Base-by-base conservation (phyloP, 2,113 vertebrate species). In the Labrus mixtus region DNA sequence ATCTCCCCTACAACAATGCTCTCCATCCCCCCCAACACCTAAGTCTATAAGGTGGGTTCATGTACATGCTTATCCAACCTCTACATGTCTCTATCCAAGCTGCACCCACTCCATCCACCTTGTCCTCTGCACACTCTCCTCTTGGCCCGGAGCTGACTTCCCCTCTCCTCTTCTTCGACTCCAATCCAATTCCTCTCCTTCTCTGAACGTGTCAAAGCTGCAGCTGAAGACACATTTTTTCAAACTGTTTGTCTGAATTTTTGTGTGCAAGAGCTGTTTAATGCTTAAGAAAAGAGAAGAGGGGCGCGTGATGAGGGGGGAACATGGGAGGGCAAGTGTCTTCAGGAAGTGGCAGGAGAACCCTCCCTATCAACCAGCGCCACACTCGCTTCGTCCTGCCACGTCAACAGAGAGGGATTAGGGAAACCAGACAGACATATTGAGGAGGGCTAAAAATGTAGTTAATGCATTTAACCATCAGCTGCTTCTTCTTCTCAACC, bases 351-450 rank as follows among this genome's bases (percentile, higher is more conserved):
- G 66, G 76, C 79, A 85, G 73, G 82, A 88, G 73, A 73, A 88
- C 84, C 84, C 83, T 90, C 86, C 89, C 87, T 92, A 89, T 91
- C 90, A 89, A 86, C 63, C 78, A 72, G 81, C 37, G 41, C 54
- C 89, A 89, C 83, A 88, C 79, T 87, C 71, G 63, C 73, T 78
- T 78, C 71, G 73, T 78, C 79, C 87, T 85, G 87, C 85, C 86
- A 89, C 83, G 88, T 92, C 90, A 89, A 90, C 87, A 87, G 82
- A 83, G 16, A 82, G 85, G 89, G 91, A 93, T 93, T 92, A 93
- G 82, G 64, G 64, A 59, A 51, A 68, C 64, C 64, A 74, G 79
- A 79, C 64, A 74, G 79, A 79, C 58, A 6, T 57, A 81, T 83
- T 86, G 63, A 91, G 70, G 51, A 79, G 81, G 81, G 62, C 82